Evolutionary conservation across 2,113 vertebrate genomes (phyloP), one percentile per base, ranked within the genome.

Genomic region (Paradoxurus hermaphroditus): DNA sequence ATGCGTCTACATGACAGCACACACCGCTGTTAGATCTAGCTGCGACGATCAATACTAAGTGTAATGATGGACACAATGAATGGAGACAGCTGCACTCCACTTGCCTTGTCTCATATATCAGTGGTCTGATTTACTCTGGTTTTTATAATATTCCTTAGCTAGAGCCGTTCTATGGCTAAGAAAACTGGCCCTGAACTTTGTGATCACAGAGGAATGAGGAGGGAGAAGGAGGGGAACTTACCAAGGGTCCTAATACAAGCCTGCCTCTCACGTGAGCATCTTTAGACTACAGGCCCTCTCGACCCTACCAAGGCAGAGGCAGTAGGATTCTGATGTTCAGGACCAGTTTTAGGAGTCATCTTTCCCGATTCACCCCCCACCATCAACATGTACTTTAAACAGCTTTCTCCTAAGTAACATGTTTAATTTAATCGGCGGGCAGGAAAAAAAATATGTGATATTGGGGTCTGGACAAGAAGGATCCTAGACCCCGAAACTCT

Each of bases 31-130:
- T 8, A 44, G 41, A 18, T 1, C 41, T 78, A 10, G 56, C 86
- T 72, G 86, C 59, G 85, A 41, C 1, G 41, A 89, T 86, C 96
- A 53, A 86, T 95, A 81, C 56, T 1, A 29, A 75, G 72, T 21
- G 16, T 36, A 39, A 95, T 84, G 75, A 65, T 27, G 75, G 92
- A 82, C 68, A 68, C 62, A 89, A 88, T 77, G 86, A 87, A 63
- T 19, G 67, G 63, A 92, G 86, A 78, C 94, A 88, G 91, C 93
- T 91, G 84, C 65, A 78, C 41, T 87, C 68, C 27, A 68, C 92
- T 90, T 72, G 88, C 73, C 67, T 75, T 8, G 5, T 86, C 83
- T 81, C 78, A 94, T 94, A 36, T 34, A 56, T 49, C 83, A 78
- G 6, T 1, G 63, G 81, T 82, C 88, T 89, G 82, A 83, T 86